phyloP scores from a whole-genome alignment of 2,113 vertebrate genomes.

The Ceyx cyanopectus region DNA sequence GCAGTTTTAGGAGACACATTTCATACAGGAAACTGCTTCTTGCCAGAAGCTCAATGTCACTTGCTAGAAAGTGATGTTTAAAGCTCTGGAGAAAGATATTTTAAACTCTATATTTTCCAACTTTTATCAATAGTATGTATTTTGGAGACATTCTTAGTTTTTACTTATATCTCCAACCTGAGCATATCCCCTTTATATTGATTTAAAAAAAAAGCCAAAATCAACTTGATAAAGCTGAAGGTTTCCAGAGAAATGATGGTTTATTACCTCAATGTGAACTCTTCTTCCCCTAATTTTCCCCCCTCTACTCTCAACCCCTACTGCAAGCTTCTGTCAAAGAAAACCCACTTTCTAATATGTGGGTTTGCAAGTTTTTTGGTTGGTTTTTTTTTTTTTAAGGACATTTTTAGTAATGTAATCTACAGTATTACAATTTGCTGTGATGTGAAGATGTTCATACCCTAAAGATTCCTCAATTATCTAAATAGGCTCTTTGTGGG shows the following conservation, averaged over 20 bases:
- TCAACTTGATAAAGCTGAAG: background rate
- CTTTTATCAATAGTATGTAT: background rate
- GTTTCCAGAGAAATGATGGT: background rate
- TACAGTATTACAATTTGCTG: background rate
- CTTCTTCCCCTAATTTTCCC: background rate
- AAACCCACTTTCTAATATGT: background rate
- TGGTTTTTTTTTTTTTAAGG: background rate
- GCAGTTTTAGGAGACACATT: background rate
- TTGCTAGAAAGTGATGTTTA: background rate
- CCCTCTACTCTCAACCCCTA: background rate
- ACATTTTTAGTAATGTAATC: background rate
- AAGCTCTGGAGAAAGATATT: background rate
- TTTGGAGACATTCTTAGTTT: background rate
- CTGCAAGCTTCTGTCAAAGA: background rate
- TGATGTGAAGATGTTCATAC: background rate
- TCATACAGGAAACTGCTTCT: background rate
- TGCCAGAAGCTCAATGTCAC: background rate
- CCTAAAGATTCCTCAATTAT: constrained; percentile 63
- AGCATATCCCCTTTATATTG: background rate
- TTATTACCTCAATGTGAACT: background rate
- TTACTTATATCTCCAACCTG: background rate
- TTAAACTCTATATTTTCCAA: background rate
- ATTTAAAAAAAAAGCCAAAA: background rate
- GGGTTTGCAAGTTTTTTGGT: background rate
- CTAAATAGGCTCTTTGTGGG: constrained; percentile 37